Evolutionary conservation across 2,888 invertebrate genomes (phyloP).

Genomic region (Halictus quadricinctus): DNA sequence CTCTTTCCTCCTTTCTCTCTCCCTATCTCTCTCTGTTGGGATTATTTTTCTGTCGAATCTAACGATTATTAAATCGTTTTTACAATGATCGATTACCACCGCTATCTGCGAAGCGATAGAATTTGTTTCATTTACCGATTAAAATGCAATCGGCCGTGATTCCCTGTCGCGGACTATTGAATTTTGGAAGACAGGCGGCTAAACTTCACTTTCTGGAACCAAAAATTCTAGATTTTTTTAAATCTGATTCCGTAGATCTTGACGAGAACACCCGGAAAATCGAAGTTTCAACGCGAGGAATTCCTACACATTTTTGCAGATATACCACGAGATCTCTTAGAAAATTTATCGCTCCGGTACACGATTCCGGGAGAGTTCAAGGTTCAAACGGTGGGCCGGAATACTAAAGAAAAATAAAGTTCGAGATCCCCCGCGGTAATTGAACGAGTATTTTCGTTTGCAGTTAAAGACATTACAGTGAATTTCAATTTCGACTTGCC

Average conservation of each 20-base stretch:
- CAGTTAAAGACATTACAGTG: conserved; percentile 1
- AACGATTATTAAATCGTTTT: background rate
- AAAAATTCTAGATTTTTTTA: no score
- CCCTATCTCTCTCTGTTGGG: background rate
- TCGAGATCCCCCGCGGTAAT: background rate
- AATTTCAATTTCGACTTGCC: conserved; percentile 3
- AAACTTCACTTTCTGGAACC: no score
- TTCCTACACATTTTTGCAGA: no score
- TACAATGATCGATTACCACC: background rate
- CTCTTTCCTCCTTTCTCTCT: background rate
- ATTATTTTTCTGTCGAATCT: background rate
- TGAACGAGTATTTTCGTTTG: conserved; percentile 1
- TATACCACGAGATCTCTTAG: background rate
- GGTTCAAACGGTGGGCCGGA: background rate
- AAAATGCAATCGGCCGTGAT: background rate
- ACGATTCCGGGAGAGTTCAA: background rate
- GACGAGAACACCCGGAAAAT: no score
- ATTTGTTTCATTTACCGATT: background rate
- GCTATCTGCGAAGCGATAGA: background rate
- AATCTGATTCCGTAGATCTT: no score
- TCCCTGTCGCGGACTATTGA: background rate
- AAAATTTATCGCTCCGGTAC: background rate
- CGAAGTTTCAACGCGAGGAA: no score
- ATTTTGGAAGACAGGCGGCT: no score
- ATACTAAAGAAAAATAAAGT: background rate